A percentile compares a stretch with the other conserved stretches of the same genome.
phyloP scores from a whole-genome alignment of 2,888 invertebrate genomes.

The Xestia xanthographa region DNA sequence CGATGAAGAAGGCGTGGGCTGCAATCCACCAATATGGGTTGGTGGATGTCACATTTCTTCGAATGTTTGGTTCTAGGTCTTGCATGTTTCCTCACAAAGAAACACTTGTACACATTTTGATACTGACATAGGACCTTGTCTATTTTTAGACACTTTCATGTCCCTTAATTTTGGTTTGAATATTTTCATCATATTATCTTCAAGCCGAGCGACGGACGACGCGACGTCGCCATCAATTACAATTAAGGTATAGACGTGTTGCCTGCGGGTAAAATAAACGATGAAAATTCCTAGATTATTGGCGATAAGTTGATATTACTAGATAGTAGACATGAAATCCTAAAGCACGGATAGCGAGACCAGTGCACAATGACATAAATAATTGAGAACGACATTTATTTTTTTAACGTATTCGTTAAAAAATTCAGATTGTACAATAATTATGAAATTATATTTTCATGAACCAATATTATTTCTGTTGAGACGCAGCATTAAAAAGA shows the following conservation, averaged over 20 bases:
- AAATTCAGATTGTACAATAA: background rate
- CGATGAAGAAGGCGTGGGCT: background rate
- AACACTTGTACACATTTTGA: background rate
- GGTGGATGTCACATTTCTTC: background rate
- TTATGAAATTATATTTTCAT: background rate
- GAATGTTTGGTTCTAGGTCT: background rate
- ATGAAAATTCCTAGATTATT: background rate
- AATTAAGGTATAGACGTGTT: slow-evolving; percentile 18
- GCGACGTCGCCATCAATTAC: slow-evolving; percentile 9
- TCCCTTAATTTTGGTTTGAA: slow-evolving; percentile 1
- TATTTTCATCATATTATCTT: slow-evolving; percentile 19
- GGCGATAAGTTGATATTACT: background rate
- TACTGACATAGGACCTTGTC: background rate
- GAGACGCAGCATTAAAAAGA: background rate
- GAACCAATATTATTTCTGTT: background rate
- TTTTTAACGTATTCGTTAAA: background rate
- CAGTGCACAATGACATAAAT: background rate
- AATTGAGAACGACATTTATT: background rate
- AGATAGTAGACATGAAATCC: background rate
- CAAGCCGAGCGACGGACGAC: background rate
- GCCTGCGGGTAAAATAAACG: background rate
- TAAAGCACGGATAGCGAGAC: background rate
- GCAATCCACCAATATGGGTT: background rate
- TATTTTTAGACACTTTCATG: background rate
- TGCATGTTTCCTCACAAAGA: background rate